A percentile compares a stretch with the other conserved stretches of the same genome.
phyloP scores from a whole-genome alignment of 2,888 invertebrate genomes.

The Serrognathus titanus region DNA sequence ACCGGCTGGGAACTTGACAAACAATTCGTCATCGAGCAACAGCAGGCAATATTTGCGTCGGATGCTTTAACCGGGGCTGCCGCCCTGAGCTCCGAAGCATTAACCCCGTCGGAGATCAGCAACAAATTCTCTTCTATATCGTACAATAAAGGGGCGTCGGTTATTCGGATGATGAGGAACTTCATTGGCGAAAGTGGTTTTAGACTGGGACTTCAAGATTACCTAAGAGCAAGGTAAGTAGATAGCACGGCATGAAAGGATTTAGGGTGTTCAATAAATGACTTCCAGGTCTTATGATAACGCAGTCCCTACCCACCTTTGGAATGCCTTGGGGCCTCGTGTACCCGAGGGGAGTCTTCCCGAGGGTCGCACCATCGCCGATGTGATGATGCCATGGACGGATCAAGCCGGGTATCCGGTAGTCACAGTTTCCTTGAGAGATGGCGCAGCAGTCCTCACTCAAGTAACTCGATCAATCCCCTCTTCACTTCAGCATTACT shows the following conservation, averaged over 20 bases:
- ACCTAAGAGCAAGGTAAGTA: slow-evolving; percentile 56
- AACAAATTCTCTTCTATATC: slow-evolving; percentile 64
- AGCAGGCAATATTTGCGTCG: slow-evolving; percentile 60
- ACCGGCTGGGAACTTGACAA: slow-evolving; percentile 60
- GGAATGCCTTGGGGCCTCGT: slow-evolving; percentile 47
- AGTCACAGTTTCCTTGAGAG: slow-evolving; percentile 45
- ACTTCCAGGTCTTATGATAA: slow-evolving; percentile 26
- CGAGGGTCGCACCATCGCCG: slow-evolving; percentile 9
- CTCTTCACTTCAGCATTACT: too few relatives aligned
- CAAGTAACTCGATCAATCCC: slow-evolving; percentile 27
- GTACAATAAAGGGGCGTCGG: slow-evolving; percentile 63
- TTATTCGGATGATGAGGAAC: slow-evolving; percentile 66
- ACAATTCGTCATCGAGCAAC: slow-evolving; percentile 67
- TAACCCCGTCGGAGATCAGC: slow-evolving; percentile 56
- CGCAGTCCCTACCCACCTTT: slow-evolving; percentile 53
- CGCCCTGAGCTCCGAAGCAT: slow-evolving; percentile 56
- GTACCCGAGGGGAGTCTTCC: slow-evolving; percentile 11
- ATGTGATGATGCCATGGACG: slow-evolving; percentile 60
- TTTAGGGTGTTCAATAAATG: slow-evolving; percentile 15
- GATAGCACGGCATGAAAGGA: too few relatives aligned
- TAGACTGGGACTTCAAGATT: slow-evolving; percentile 53
- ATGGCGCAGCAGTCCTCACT: slow-evolving; percentile 22
- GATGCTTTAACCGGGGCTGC: slow-evolving; percentile 60
- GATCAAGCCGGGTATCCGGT: slow-evolving; percentile 60
- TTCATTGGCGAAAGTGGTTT: slow-evolving; percentile 56